Evolutionary conservation across 1,140 invertebrate genomes (phyloP).

Genomic region (Calephelis nemesis): DNA sequence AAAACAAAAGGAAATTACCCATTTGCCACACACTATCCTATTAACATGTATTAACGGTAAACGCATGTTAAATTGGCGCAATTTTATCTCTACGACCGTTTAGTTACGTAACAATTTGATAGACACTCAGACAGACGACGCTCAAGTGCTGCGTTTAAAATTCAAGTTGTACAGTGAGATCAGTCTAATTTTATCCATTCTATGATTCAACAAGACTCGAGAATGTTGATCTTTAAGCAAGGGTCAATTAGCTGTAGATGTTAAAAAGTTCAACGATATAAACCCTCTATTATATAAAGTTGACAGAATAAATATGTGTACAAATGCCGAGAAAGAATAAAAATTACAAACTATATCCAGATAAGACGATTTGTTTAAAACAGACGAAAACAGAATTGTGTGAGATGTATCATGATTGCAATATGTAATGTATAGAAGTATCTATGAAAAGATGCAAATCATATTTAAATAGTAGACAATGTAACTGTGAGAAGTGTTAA

Average conservation of each 20-base stretch:
- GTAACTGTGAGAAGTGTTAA: too few species aligned
- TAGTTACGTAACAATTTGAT: constrained; percentile 10
- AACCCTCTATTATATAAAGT: not conserved
- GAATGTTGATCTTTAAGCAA: constrained; percentile 11
- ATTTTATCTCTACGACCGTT: not conserved
- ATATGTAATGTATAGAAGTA: too few species aligned
- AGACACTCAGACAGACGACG: constrained; percentile 5
- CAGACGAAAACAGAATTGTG: too few species aligned
- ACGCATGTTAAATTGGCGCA: not conserved
- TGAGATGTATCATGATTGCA: too few species aligned
- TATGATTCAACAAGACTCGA: constrained; percentile 26
- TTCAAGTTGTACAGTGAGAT: constrained; percentile 18
- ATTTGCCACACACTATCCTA: not conserved
- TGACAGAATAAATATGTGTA: too few species aligned
- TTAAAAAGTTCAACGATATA: not conserved
- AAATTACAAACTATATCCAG: too few species aligned
- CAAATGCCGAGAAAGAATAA: too few species aligned
- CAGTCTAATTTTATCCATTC: constrained; percentile 20
- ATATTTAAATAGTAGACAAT: too few species aligned
- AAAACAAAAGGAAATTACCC: not conserved
- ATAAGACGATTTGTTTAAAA: too few species aligned
- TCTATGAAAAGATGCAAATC: too few species aligned
- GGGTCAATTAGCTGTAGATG: constrained; percentile 10
- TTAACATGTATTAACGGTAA: not conserved
- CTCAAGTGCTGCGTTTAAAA: constrained; percentile 6